phyloP scores from a whole-genome alignment of 1,140 invertebrate species.

The Cherax quadricarinatus region DNA sequence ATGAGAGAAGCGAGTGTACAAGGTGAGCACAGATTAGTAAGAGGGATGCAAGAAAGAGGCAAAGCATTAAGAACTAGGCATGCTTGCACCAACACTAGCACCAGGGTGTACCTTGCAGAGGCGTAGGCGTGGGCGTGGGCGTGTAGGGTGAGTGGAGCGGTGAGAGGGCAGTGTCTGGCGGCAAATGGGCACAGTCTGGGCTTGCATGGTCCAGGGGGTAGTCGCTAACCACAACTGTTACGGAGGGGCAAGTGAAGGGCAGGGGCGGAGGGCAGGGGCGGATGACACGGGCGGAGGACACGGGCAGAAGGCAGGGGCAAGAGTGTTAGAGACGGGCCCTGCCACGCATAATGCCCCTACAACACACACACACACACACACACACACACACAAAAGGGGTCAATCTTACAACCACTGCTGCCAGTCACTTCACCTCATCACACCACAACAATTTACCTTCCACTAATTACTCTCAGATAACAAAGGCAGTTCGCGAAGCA shows the following conservation, averaged over 20 bases:
- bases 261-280: not conserved
- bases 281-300: no score
- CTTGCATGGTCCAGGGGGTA: conserved; percentile 22
- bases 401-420: no score
- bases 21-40: no score
- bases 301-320: not conserved
- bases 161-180: not conserved
- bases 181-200: not conserved
- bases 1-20: no score
- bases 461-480: no score
- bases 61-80: no score
- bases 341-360: not conserved
- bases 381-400: not conserved
- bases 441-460: no score
- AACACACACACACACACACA: conserved; percentile 1
- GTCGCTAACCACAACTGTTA: not conserved
- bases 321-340: conserved; percentile 12
- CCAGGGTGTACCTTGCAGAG: not conserved
- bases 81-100: not conserved
- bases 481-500: no score
- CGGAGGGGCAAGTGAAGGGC: not conserved
- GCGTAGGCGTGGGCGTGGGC: not conserved
- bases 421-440: no score
- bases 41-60: no score
- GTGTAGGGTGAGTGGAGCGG: conserved; percentile 11